These are phyloP conservation scores for Mungos mungo DNA, from an alignment of 2,113 vertebrate genomes.

Conservation along the genomic window DNA sequence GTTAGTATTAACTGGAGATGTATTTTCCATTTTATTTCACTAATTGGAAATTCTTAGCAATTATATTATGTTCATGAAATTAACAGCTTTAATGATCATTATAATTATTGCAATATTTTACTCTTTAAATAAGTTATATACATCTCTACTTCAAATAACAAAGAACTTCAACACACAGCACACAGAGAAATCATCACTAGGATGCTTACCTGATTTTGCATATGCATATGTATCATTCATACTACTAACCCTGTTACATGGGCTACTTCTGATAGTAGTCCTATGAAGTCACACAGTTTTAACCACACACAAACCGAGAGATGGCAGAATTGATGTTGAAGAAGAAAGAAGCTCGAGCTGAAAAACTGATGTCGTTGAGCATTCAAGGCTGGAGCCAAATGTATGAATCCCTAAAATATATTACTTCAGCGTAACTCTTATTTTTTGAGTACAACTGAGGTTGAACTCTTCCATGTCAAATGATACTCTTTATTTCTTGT, in stretches of 20 bases:
- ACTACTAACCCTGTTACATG: background rate
- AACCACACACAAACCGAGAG: background rate
- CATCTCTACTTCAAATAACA: background rate
- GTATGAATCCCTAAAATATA: background rate
- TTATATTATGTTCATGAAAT: background rate
- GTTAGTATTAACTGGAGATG: background rate
- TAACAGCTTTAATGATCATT: background rate
- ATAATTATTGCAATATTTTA: background rate
- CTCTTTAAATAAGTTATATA: background rate
- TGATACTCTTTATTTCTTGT: background rate
- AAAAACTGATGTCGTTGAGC: background rate
- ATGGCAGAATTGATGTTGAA: background rate
- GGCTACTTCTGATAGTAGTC: background rate
- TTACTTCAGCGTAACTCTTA: background rate
- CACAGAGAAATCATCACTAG: background rate
- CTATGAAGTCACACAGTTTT: background rate
- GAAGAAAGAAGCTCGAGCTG: background rate
- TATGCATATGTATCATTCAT: background rate
- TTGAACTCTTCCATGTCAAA: background rate
- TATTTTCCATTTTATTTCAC: conserved; percentile 6
- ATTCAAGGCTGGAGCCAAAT: background rate
- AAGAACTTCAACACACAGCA: conserved; percentile 7
- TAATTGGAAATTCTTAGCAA: background rate
- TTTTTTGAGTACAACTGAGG: background rate
- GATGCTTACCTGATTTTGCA: background rate